These are phyloP conservation scores for Papilio xuthus DNA, from an alignment of 1,140 invertebrate genomes.

Conservation along the genomic window DNA sequence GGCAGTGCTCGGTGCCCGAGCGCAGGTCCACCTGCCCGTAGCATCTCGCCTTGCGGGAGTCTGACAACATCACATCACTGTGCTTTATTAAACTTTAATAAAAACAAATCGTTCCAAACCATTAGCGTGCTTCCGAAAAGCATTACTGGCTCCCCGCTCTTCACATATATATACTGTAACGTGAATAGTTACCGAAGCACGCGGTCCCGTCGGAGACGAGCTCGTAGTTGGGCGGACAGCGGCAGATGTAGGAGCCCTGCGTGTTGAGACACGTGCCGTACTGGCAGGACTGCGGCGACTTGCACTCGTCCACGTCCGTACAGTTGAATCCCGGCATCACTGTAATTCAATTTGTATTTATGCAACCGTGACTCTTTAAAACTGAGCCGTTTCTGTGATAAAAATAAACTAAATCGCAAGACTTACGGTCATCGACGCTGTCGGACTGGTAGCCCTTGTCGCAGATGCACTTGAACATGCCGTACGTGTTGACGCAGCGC, in stretches of 20 bases:
- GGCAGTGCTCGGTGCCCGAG: slow-evolving; percentile 67
- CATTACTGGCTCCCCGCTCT: too few relatives aligned
- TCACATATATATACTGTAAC: neutral
- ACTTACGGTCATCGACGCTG: slow-evolving; percentile 82
- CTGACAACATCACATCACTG: slow-evolving; percentile 79
- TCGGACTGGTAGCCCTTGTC: slow-evolving; percentile 91
- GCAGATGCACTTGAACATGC: slow-evolving; percentile 93
- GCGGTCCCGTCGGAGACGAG: slow-evolving; percentile 82
- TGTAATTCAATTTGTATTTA: slow-evolving; percentile 39
- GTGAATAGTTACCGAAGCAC: slow-evolving; percentile 73
- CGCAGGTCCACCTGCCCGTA: slow-evolving; percentile 84
- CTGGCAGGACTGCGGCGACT: slow-evolving; percentile 86
- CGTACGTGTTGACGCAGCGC: slow-evolving; percentile 93
- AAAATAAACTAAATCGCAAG: neutral
- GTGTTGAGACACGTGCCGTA: slow-evolving; percentile 89
- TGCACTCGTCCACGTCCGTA: slow-evolving; percentile 92
- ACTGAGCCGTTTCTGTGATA: neutral
- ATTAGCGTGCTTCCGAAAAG: too few relatives aligned
- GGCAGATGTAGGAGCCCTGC: slow-evolving; percentile 90
- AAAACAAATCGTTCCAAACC: too few relatives aligned
- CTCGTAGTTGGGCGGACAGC: slow-evolving; percentile 90
- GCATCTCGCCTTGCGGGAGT: slow-evolving; percentile 90
- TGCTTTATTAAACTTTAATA: neutral
- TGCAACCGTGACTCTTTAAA: neutral
- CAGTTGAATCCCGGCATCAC: slow-evolving; percentile 82